Evolutionary conservation across 2,113 vertebrate species (phyloP), one percentile per base, ranked within the genome.

Genomic region (Copsychus sechellarum): DNA sequence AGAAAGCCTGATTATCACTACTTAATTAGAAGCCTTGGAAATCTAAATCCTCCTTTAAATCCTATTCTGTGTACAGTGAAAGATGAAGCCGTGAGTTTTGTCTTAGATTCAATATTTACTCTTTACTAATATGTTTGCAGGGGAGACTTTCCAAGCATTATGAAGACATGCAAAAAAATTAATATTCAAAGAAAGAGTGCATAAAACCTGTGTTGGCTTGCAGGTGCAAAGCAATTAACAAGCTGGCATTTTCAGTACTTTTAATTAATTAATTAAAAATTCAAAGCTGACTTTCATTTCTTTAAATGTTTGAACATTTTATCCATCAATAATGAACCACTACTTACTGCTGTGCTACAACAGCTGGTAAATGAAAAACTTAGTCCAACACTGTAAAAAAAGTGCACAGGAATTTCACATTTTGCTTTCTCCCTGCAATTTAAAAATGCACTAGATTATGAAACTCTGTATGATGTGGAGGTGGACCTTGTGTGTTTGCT

Each of bases 81-180:
- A 98, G 98, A 98, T 98, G 98, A 98, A 98, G 96, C 98, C 98
- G 88, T 97, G 98, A 99, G 98, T 99, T 99, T 98, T 99, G 98
- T 99, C 98, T 98, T 98, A 98, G 98, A 99, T 99, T 99, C 99
- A 99, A 99, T 99, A 99, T 99, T 99, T 99, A 99, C 99, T 98
- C 98, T 99, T 98, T 98, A 98, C 99, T 99, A 98, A 98, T 98
- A 98, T 98, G 98, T 99, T 99, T 98, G 98, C 98, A 98, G 97
- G 98, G 98, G 97, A 98, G 98, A 98, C 98, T 98, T 98, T 98
- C 98, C 95, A 95, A 97, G 97, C 97, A 98, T 98, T 98, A 98
- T 96, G 98, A 98, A 99, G 98, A 98, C 98, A 98, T 93, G 97
- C 85, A 60, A 98, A 98, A 97, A 92, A 97, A 97, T 98, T 98